These are phyloP conservation scores for Antheraea yamamai DNA, from an alignment of 2,888 invertebrate species.

Conservation along the genomic window DNA sequence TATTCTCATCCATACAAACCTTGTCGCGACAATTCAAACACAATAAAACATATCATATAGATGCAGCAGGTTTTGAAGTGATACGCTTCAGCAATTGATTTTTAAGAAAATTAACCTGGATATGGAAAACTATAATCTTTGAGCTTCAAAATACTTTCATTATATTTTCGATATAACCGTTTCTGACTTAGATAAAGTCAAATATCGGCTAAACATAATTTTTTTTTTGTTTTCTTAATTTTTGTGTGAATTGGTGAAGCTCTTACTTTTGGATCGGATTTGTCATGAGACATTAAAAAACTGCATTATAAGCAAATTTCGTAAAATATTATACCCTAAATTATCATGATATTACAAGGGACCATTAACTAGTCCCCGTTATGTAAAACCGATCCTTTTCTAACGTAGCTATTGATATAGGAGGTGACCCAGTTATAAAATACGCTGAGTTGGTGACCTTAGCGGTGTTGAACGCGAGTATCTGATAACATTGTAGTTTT, in stretches of 20 bases:
- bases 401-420: neutral
- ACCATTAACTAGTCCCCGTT: neutral
- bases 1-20: too few relatives aligned
- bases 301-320: neutral
- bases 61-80: too few relatives aligned
- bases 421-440: neutral
- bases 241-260: neutral
- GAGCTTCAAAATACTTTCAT: too few relatives aligned
- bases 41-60: too few relatives aligned
- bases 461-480: neutral
- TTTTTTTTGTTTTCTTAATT: too few relatives aligned
- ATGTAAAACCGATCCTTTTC: conserved; percentile 1
- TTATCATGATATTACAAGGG: neutral
- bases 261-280: neutral
- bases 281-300: neutral
- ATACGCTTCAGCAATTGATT: too few relatives aligned
- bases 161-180: too few relatives aligned
- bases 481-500: neutral
- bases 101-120: too few relatives aligned
- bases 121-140: too few relatives aligned
- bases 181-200: too few relatives aligned
- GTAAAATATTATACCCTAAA: neutral
- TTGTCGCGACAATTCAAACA: too few relatives aligned
- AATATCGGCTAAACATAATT: too few relatives aligned
- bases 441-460: neutral